Percentiles rank a stretch among this genome's conserved stretches.
These are phyloP conservation scores for Hydractinia echinata DNA, from an alignment of 30 jellyfish, hydroid and myxozoan genomes.

Conservation along the genomic window DNA sequence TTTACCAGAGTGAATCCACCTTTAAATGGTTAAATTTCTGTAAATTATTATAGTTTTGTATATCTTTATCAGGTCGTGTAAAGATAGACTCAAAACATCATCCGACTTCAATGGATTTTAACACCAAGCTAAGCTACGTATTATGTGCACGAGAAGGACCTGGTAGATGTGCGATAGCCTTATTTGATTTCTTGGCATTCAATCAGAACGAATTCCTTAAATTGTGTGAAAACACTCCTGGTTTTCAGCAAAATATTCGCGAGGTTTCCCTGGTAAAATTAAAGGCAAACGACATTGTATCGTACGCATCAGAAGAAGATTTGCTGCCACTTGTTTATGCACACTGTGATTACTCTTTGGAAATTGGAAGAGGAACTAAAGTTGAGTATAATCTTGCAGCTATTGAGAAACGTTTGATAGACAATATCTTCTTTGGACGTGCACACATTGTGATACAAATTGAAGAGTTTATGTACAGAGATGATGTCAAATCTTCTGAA, in stretches of 20 bases:
- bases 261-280: background rate
- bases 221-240: background rate
- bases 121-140: background rate
- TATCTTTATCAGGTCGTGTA: background rate
- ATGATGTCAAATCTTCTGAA: constrained; percentile 8
- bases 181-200: constrained; percentile 18
- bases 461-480: constrained; percentile 20
- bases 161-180: constrained; percentile 6
- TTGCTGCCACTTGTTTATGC: constrained; percentile 57
- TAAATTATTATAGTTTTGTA: background rate
- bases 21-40: background rate
- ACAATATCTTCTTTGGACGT: constrained; percentile 43
- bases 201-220: constrained; percentile 27
- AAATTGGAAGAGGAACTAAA: constrained; percentile 53
- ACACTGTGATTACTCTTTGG: constrained; percentile 64
- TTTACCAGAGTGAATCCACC: background rate
- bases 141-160: constrained; percentile 7
- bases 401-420: constrained; percentile 50
- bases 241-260: background rate
- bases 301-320: constrained; percentile 36
- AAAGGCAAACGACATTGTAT: constrained; percentile 6
- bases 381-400: constrained; percentile 54
- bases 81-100: background rate
- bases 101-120: background rate
- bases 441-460: constrained; percentile 35